Evolutionary conservation across 2,888 invertebrate genomes (phyloP), one percentile per base, ranked within the genome.

Genomic region (Saturnia japonica): DNA sequence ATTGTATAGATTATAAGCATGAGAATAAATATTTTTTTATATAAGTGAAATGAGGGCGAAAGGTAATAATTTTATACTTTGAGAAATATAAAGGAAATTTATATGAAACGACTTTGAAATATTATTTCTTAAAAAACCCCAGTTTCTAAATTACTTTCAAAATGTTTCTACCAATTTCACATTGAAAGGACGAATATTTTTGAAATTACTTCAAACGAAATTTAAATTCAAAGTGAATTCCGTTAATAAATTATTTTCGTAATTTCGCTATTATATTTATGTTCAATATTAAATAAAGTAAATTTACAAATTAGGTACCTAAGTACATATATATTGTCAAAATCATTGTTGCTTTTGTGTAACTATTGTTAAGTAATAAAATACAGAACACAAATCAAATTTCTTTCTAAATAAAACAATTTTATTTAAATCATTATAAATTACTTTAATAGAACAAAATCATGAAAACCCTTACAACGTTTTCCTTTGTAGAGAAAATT

Each of bases 371-470:
- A 45, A 12, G 3, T 45, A 14, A 45, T 45, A 45, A 14, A 45
- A 45, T 45, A 12, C 9, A 1, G 43, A 45, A 45, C 9, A 1
- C 43, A 45, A 45, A 45, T 3, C 16, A 14, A 12, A 45, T 45
- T 45, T 45, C 12, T 16, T 1, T 16, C 45, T 14, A 16, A 45
- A 45, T 16, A 16, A 45, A 45, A 45, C 45, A 45, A 45, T 16
- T 14, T 70, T 68, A 70, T 67, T 76, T 73, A 64, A 75, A 73
- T 74, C 47, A 70, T 64, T 66, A 72, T 72, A 71, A 71, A 68
- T 73, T 75, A 51, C 70, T 77, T 43, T 69, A 67, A 74, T 67
- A 70, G 43, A 74, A 70, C 68, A 69, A 70, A 77, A 71, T 67
- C 67, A 51, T 54, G 70, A 68, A 68, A 68, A 43, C 43, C 43